Base-by-base conservation (phyloP, 2,113 vertebrate genomes). In the Alosa alosa region DNA sequence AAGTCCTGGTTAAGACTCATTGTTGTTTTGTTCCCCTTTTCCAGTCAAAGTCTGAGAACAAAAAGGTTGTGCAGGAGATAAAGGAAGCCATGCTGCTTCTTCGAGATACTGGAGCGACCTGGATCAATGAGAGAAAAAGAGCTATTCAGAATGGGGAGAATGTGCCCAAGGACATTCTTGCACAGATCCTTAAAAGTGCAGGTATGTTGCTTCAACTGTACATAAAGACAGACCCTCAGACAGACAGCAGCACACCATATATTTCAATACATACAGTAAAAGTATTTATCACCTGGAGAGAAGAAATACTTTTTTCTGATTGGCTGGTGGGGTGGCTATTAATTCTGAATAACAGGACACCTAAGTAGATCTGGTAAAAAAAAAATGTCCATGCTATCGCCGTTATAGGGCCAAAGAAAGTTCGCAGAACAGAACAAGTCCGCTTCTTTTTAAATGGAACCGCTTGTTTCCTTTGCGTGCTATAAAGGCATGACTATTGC, bases 91-190 rank as follows among this genome's bases (percentile, higher is more conserved):
- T 95, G 81, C 91, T 47, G 45, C 91, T 98, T 0, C 93, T 99
- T 85, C 96, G 97, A 22, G 88, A 20, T 36, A 96, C 96, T 2
- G 98, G 95, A 50, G 94, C 94, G 84, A 89, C 95, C 84, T 98
- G 97, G 94, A 94, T 99, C 49, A 84, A 94, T 5, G 81, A 89
- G 2, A 95, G 97, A 86, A 96, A 92, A 44, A 91, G 92, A 46
- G 95, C 95, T 72, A 92, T 99, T 13, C 86, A 87, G 88, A 93
- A 93, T 0, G 95, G 95, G 0, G 96, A 97, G 6, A 94, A 96
- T 0, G 91, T 93, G 0, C 95, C 97, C 0, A 82, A 93, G 0
- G 98, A 99, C 91, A 97, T 99, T 87, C 96, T 99, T 31, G 97
- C 96, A 0, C 96, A 97, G 88, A 97, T 99, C 64, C 95, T 99